Conservation (phyloP, 2,797 vertebrate species). For the Taenioides sp. region DNA sequence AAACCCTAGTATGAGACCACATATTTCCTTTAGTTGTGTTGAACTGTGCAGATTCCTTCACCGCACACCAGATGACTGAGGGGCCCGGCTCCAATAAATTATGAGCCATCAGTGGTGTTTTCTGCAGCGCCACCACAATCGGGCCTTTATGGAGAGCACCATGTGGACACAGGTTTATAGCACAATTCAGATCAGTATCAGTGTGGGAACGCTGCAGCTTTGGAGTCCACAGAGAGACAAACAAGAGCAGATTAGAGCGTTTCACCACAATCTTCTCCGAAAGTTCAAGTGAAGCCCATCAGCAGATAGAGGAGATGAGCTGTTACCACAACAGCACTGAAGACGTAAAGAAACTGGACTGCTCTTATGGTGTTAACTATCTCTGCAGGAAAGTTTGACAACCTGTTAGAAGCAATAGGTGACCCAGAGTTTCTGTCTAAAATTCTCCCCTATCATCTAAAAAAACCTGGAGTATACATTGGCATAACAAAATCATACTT, state of each 20-base stretch:
- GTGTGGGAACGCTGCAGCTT: constrained; percentile 81
- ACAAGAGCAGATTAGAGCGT: constrained; percentile 48
- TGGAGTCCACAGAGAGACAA: constrained; percentile 30
- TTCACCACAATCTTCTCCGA: neutral
- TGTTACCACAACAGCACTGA: neutral
- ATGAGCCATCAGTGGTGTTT: constrained; percentile 45
- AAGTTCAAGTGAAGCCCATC: neutral
- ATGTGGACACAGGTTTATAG: constrained; percentile 72
- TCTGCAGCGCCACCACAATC: constrained; percentile 51
- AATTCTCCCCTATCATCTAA: no score
- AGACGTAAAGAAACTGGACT: neutral
- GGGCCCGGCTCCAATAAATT: constrained; percentile 45
- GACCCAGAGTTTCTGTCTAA: neutral
- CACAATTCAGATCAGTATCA: constrained; percentile 85
- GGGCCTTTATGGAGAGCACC: constrained; percentile 53
- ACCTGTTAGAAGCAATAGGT: neutral
- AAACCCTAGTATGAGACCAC: neutral
- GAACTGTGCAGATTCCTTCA: constrained; percentile 12
- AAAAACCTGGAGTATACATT: no score
- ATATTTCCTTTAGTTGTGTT: constrained; percentile 7
- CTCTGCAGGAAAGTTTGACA: neutral
- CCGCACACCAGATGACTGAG: constrained; percentile 33
- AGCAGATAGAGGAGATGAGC: neutral
- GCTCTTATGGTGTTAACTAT: no score
- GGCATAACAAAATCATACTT: no score